Evolutionary conservation across 2,888 invertebrate genomes (phyloP).

Genomic region (Erebia ligea): DNA sequence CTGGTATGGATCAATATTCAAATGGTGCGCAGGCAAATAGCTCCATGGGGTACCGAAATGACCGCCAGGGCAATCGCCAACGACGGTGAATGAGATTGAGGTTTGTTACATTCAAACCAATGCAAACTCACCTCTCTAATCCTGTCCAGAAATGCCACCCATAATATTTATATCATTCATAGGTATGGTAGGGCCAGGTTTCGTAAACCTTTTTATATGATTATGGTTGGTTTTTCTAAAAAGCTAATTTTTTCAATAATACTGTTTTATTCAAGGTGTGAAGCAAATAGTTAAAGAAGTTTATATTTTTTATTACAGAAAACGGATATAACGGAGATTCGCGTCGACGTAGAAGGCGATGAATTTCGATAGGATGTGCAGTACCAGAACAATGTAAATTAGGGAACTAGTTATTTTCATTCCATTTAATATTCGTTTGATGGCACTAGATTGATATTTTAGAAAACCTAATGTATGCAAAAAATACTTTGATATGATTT

Average conservation of each 20-base stretch:
- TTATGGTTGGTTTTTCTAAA: conserved; percentile 30
- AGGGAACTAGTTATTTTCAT: conserved; percentile 51
- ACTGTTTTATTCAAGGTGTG: background rate
- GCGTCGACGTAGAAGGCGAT: conserved; percentile 76
- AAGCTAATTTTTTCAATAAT: conserved; percentile 15
- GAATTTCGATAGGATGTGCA: conserved; percentile 46
- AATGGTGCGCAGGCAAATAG: conserved; percentile 70
- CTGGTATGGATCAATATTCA: conserved; percentile 57
- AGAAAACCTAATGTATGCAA: background rate
- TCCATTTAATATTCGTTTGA: conserved; percentile 53
- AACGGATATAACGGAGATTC: conserved; percentile 78
- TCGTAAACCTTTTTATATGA: conserved; percentile 34
- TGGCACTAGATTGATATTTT: conserved; percentile 27
- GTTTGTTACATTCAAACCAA: conserved; percentile 81
- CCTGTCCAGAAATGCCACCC: conserved; percentile 42
- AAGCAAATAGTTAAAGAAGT: background rate
- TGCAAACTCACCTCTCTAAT: conserved; percentile 70
- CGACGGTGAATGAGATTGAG: conserved; percentile 77
- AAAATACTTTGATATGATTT: conserved; percentile 23
- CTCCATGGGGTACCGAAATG: conserved; percentile 78
- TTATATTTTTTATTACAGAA: conserved; percentile 64
- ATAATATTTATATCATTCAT: conserved; percentile 34
- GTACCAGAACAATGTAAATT: conserved; percentile 45
- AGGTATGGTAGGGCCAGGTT: background rate
- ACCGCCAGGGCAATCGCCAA: conserved; percentile 80